Evolutionary conservation across 2,113 vertebrate species (phyloP), one percentile per base, ranked within the genome.

Genomic region (Pycnonotus jocosus): DNA sequence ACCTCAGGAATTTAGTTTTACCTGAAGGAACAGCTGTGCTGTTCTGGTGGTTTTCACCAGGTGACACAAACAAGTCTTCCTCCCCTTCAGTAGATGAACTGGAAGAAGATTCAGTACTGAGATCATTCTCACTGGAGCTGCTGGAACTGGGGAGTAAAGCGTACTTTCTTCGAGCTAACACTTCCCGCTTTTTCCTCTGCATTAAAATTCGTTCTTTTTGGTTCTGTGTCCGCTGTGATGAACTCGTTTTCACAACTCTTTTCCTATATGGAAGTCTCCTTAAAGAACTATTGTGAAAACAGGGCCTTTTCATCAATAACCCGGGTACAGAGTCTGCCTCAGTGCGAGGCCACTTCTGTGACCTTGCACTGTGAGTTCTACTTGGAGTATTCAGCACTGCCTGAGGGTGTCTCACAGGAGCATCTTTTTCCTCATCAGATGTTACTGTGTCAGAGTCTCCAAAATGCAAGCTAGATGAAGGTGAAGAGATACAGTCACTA

Each of bases 371-470:
- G 17, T 98, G 98, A 98, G 98, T 99, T 97, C 99, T 99, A 88
- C 97, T 97, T 44, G 97, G 92, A 61, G 96, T 51, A 83, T 62
- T 98, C 95, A 99, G 62, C 82, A 98, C 95, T 35, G 98, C 90
- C 94, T 98, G 98, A 78, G 98, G 78, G 93, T 98, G 98, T 94
- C 97, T 96, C 31, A 97, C 95, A 37, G 98, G 90, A 91, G 84
- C 84, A 92, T 98, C 98, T 72, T 98, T 98, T 53, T 99, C 99
- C 37, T 99, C 99, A 82, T 99, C 99, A 6, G 99, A 99, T 81
- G 98, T 99, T 51, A 99, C 98, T 22, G 99, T 99, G 96, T 99
- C 99, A 3, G 99, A 99, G 96, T 99, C 99, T 81, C 99, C 99
- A 71, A 99, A 99, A 93, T 98, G 98, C 85, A 99, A 96, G 95